These are phyloP conservation scores for Poliocrania exsul DNA, from an alignment of 2,797 vertebrate species.

Conservation along the genomic window DNA sequence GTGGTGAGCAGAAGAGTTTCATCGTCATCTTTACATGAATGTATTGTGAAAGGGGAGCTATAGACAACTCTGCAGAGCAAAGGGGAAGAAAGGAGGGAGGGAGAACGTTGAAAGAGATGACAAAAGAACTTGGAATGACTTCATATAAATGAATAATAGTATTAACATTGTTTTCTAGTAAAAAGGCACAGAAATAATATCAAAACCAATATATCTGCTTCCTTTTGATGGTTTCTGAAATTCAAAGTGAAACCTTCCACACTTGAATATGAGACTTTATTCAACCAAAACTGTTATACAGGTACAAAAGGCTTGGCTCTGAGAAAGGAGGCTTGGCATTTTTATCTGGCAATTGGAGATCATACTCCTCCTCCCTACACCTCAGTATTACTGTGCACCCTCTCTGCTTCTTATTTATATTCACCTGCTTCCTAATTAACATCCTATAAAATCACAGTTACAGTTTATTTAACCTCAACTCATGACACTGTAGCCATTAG, in stretches of 20 bases:
- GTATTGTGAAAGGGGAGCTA: slow-evolving; percentile 23
- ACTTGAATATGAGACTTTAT: neutral
- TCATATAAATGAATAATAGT: neutral
- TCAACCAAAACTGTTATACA: neutral
- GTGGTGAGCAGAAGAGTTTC: slow-evolving; percentile 19
- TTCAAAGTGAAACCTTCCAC: neutral
- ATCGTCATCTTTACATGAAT: slow-evolving; percentile 14
- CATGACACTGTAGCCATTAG: neutral
- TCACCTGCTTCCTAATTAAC: neutral
- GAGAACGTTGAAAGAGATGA: neutral
- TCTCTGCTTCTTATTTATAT: neutral
- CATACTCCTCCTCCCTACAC: neutral
- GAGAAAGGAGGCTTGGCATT: neutral
- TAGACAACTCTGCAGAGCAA: neutral
- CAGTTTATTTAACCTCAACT: neutral
- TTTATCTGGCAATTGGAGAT: neutral
- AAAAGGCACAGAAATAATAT: neutral
- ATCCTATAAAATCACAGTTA: neutral
- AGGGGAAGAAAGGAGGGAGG: neutral
- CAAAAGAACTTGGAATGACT: neutral
- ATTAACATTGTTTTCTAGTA: neutral
- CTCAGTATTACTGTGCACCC: neutral
- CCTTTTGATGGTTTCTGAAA: neutral
- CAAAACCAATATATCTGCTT: neutral
- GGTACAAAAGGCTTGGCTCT: neutral